Base-by-base conservation (phyloP, 2,888 invertebrate species). In the Herminia tarsipennalis region DNA sequence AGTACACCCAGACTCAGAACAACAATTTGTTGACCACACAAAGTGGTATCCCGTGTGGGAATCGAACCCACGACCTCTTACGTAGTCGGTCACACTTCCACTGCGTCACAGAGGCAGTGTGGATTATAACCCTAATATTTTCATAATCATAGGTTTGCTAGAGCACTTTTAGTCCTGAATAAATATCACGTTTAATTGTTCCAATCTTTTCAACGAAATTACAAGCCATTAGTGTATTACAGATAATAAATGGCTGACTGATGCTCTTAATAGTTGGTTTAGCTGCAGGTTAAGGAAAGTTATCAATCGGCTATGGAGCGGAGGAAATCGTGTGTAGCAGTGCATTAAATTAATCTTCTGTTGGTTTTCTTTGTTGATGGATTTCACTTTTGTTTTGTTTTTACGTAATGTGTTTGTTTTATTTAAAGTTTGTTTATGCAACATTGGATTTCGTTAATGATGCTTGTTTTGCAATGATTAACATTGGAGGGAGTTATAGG, bases 241-340 rank as follows among this genome's bases (percentile, higher is more conserved):
- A 21, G 13, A 5, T 10, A 22, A 22, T n/a, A n/a, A n/a, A 34
- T 29, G 22, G 29, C 5, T 41, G 25, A 32, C 29, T 48, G 41
- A 41, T 37, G 43, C 42, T 60, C 47, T 34, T 58, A 57, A 65
- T 56, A 18, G 40, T 30, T 34, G 21, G 28, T 39, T 39, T 21
- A 28, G 9, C 21, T 9, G 14, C 47, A 46, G 66, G 61, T 60
- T 66, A 62, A 70, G 66, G 79, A 85, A 84, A 83, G 83, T 71
- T 61, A 66, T 69, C 78, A 80, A 80, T 83, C 25, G 36, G 77
- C 76, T 70, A 24, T 28, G 39, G 42, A 54, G 41, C 40, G 50
- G 35, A 72, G 72, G 78, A 76, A 80, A 83, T 78, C 73, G 70
- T 63, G 78, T 67, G 79, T 72, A 83, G 47, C 74, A 75, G 72